Conservation (phyloP, 2,113 vertebrate species). For the sheep (Ovis aries) region ARS-UI_Ramb_v3.0 NC_056054.1:34198001-34198500, state of each 20-base stretch:
- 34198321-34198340: not conserved
- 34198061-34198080: not conserved
- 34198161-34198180: not conserved
- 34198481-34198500: not conserved
- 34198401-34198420: not conserved
- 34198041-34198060: not conserved
- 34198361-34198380: not conserved
- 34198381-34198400: not conserved
- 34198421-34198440: not conserved
- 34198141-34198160: not conserved
- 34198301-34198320: not conserved
- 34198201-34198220: not conserved
- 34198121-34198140: not conserved
- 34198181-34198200: not conserved
- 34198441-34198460: not conserved
- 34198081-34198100: not conserved
- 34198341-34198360: not conserved
- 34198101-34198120: not conserved
- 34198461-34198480: not conserved
- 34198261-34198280: not conserved
- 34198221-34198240: not conserved
- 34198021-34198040: not conserved
- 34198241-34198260: not conserved
- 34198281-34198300: not conserved
- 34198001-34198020: not conserved